Evolutionary conservation across 2,797 vertebrate genomes (phyloP), one percentile per base, ranked within the genome.

Genomic region (Phrynocephalus vlangalii): DNA sequence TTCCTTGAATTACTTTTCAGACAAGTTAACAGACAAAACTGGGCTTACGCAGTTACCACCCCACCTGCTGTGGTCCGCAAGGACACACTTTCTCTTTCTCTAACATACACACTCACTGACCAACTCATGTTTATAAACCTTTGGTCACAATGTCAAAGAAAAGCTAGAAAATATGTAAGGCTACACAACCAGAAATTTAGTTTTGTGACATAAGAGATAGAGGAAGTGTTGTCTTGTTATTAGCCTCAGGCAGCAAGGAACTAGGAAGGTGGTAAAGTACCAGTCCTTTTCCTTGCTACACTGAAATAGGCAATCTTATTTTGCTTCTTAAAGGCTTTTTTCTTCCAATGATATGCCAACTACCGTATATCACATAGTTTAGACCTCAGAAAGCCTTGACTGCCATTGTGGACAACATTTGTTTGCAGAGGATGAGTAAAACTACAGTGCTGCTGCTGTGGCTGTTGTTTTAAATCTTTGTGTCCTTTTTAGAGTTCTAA

Each of bases 1-100:
- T 76, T 71, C 83, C 76, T 50, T 68, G 52, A 72, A 75, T 30
- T 10, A 1, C 87, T 3, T 16, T 8, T 30, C 16, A 80, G 78
- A 56, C 6, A 0, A 0, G 2, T n/a, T 26, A 2, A 28, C 1
- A 44, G 18, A 28, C 10, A 63, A 81, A 87, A 84, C 4, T 5
- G 11, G 3, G 20, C 0, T 0, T 56, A 48, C 30, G 20, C 22
- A 56, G 26, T 66, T 50, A 16, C 16, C 4, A 33, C 18, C 15
- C 13, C 5, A 6, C 15, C 56, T 30, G 13, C 6, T 63, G 48
- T 48, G 30, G 28, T 6, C 1, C 24, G 60, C 50, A 71, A 75
- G n/a, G 15, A 8, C 20, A 63, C 38, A 44, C 38, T 44, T 44
- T 44, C 38, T 44, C 38, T 44, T 44, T 44, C 38, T 44, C 38